These are phyloP conservation scores for Gnathonemus echidnorhynchus DNA, from an alignment of 2,113 vertebrate genomes.

Conservation along the genomic window DNA sequence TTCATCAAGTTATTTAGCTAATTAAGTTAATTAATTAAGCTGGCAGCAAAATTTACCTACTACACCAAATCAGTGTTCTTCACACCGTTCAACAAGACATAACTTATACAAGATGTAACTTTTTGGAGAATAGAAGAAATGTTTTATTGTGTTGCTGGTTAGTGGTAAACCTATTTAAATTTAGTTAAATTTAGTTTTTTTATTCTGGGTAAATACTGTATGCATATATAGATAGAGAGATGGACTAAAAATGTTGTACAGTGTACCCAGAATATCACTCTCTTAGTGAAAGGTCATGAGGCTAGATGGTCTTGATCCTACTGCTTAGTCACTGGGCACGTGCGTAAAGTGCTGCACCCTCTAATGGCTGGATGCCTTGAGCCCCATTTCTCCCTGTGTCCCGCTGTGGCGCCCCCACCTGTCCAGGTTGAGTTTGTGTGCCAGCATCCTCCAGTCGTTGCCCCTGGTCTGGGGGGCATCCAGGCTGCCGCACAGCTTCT, in stretches of 20 bases:
- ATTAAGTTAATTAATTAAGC: neutral
- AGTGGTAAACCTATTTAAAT: neutral
- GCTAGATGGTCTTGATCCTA: neutral
- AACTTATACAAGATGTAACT: neutral
- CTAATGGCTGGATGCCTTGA: neutral
- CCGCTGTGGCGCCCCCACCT: conserved; percentile 59
- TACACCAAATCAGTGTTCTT: neutral
- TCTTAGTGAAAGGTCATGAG: neutral
- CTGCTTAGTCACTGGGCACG: neutral
- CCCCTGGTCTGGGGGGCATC: conserved; percentile 91
- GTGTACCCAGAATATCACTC: neutral
- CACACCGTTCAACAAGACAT: neutral
- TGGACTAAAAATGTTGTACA: neutral
- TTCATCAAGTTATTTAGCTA: neutral
- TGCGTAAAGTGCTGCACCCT: neutral
- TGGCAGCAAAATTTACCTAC: neutral
- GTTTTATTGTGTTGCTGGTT: neutral
- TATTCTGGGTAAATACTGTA: neutral
- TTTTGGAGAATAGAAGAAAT: neutral
- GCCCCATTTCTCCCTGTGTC: neutral
- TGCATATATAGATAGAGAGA: neutral
- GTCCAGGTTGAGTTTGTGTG: conserved; percentile 91
- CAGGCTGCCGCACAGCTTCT: conserved; percentile 94
- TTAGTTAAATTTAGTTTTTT: neutral
- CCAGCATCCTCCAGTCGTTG: conserved; percentile 95